A percentile compares a stretch with the other conserved stretches of the same genome.
Evolutionary conservation across 1,140 invertebrate genomes (phyloP).

Genomic region (Tetranychus cinnabarinus): DNA sequence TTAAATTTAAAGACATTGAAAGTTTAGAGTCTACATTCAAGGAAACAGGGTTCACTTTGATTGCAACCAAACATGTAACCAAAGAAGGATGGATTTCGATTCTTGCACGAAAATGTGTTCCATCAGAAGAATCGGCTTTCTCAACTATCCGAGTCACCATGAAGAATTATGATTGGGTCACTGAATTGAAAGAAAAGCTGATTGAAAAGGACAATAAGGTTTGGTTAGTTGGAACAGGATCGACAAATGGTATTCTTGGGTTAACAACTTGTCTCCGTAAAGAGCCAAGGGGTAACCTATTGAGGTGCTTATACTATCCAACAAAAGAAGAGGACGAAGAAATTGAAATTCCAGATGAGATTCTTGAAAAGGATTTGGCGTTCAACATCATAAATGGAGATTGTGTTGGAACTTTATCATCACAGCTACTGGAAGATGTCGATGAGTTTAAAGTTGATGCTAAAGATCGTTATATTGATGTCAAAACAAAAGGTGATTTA

Average conservation of each 20-base stretch:
- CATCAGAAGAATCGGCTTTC: neutral
- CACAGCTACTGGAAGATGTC: slow-evolving; percentile 37
- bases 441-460: neutral
- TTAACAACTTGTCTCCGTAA: slow-evolving; percentile 61
- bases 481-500: slow-evolving; percentile 57
- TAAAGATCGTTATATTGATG: slow-evolving; percentile 68
- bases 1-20: neutral
- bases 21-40: neutral
- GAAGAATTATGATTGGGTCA: neutral
- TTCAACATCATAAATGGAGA: slow-evolving; percentile 55
- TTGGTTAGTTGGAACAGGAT: slow-evolving; percentile 31
- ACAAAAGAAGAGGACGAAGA: neutral
- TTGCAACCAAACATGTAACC: neutral
- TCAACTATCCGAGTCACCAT: neutral
- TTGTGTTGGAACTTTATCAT: slow-evolving; percentile 22
- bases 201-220: slow-evolving; percentile 36
- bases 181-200: slow-evolving; percentile 33
- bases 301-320: slow-evolving; percentile 25
- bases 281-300: slow-evolving; percentile 48
- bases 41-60: neutral
- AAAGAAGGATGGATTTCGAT: slow-evolving; percentile 1
- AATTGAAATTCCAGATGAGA: slow-evolving; percentile 4
- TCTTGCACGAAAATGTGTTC: neutral
- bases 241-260: slow-evolving; percentile 50
- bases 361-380: slow-evolving; percentile 45